These are phyloP conservation scores for Lycaena phlaeas DNA, from an alignment of 2,888 invertebrate species.

Conservation along the genomic window DNA sequence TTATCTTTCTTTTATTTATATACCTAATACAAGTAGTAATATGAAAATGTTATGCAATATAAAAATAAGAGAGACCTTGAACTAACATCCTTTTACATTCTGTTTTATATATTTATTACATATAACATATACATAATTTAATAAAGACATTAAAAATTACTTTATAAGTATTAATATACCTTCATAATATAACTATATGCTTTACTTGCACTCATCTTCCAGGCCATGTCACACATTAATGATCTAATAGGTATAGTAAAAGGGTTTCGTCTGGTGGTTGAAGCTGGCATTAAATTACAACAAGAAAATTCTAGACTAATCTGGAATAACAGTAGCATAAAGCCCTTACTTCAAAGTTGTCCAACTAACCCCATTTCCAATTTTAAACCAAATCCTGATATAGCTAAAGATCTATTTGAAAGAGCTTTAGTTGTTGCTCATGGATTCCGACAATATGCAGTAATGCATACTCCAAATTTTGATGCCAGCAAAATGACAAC, in stretches of 20 bases:
- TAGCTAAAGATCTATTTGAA: conserved; percentile 64
- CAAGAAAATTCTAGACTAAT: conserved; percentile 72
- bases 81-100: no score
- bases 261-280: conserved; percentile 78
- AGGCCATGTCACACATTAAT: conserved; percentile 73
- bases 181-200: background rate
- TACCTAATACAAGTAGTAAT: background rate
- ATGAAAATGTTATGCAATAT: conserved; percentile 12
- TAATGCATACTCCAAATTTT: conserved; percentile 44
- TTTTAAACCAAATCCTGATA: conserved; percentile 35
- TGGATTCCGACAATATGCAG: conserved; percentile 77
- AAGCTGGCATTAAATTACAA: conserved; percentile 78
- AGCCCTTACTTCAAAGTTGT: conserved; percentile 46
- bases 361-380: conserved; percentile 41
- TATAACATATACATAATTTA: no score
- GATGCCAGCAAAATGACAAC: conserved; percentile 28
- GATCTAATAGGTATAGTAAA: conserved; percentile 79
- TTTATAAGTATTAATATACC: no score
- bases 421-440: conserved; percentile 79
- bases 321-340: conserved; percentile 81
- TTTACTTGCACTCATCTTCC: conserved; percentile 28
- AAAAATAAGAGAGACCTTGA: background rate
- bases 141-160: no score
- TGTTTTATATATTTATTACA: no score
- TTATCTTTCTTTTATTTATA: no score